Evolutionary conservation across 2,888 invertebrate genomes (phyloP), one percentile per base, ranked within the genome.

Genomic region (Atethmia centrago): DNA sequence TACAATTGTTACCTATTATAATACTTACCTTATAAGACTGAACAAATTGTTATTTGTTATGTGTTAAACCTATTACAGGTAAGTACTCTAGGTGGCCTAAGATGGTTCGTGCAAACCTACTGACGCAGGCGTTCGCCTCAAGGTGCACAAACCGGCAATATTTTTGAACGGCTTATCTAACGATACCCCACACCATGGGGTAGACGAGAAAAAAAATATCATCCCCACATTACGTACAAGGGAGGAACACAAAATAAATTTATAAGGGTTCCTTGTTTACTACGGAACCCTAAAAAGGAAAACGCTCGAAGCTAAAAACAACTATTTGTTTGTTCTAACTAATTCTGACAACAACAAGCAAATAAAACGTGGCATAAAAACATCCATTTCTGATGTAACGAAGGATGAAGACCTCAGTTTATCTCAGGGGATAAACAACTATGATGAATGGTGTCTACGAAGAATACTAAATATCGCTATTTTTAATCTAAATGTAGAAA

Each of bases 331-430:
- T 77, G 61, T 69, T 64, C 63, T 42, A 70, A 68, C 69, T 51
- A 70, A 69, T 73, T 76, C 82, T 25, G 69, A 85, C 65, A 84
- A 85, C 81, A 88, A 87, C 85, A 88, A 89, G 51, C 77, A 82
- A 83, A 88, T 84, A 88, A 87, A 86, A 77, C 51, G 53, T 31
- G 55, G 70, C 53, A 83, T 71, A 80, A 74, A 80, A 85, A 82
- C 69, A 71, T 31, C 72, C 75, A 80, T 84, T 87, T 83, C 74
- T 82, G 83, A 81, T 76, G 80, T 78, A 78, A 79, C 69, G 28
- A 55, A 82, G 83, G 74, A 88, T 79, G 68, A 80, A 83, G 79
- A 85, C 80, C 82, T 77, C 71, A 49, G 77, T 84, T 83, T 85
- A 79, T 85, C 80, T 69, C 71, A n/a, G 21, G 58, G 81, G 67